Percentiles rank a stretch among this genome's conserved stretches.
Evolutionary conservation across 2,797 vertebrate species (phyloP).

Genomic region (Eidolon dupreanum): DNA sequence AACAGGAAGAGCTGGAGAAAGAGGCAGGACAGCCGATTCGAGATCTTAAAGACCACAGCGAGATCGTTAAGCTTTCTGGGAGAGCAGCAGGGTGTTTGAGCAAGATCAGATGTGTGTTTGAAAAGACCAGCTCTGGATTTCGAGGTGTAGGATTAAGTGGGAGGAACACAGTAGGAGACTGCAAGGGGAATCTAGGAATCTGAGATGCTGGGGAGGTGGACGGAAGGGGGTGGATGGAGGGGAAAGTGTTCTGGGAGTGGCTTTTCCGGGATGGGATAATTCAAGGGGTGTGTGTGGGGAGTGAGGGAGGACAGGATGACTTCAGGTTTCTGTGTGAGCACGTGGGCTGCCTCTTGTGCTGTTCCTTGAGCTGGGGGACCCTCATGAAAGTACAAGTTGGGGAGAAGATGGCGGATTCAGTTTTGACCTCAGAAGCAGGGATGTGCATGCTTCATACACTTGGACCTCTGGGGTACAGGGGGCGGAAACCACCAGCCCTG

Average conservation of each 20-base stretch:
- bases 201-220: not conserved
- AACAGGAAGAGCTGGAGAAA: not conserved
- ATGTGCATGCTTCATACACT: not conserved
- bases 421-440: not conserved
- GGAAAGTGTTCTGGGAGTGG: not conserved
- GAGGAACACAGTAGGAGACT: not conserved
- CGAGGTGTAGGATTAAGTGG: not conserved
- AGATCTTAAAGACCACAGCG: not conserved
- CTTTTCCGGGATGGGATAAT: not conserved
- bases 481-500: accelerated
- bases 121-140: not conserved
- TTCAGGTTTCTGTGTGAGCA: not conserved
- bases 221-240: accelerated
- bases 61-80: not conserved
- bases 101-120: not conserved
- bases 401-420: not conserved
- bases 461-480: not conserved
- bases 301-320: no score
- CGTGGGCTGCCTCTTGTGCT: accelerated
- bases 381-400: accelerated
- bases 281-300: not conserved
- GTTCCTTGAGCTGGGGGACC: not conserved
- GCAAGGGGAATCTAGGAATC: not conserved
- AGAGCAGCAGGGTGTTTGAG: not conserved
- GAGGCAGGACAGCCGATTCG: not conserved